These are phyloP conservation scores for Salvator merianae DNA, from an alignment of 2,113 vertebrate species.

Conservation along the genomic window DNA sequence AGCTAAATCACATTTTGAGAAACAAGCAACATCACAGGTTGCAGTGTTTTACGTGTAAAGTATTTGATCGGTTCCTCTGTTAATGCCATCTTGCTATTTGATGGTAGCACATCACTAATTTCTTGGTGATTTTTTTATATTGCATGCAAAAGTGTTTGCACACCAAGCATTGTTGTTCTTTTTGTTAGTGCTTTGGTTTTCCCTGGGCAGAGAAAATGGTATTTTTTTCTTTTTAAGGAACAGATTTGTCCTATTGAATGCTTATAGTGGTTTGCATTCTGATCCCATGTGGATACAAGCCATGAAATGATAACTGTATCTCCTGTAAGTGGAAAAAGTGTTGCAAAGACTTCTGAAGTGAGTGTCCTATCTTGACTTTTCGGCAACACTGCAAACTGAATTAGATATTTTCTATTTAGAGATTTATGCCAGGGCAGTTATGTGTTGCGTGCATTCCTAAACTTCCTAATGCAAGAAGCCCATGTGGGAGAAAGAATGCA, in stretches of 20 bases:
- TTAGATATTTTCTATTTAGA: neutral
- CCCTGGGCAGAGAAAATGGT: neutral
- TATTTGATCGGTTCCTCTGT: conserved; percentile 33
- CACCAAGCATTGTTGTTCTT: conserved; percentile 13
- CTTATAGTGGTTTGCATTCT: neutral
- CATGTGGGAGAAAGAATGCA: neutral
- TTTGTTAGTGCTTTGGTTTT: conserved; percentile 35
- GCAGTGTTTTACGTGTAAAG: neutral
- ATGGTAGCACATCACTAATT: conserved; percentile 29
- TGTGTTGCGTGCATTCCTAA: neutral
- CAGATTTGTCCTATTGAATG: neutral
- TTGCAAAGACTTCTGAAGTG: neutral
- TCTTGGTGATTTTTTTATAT: conserved; percentile 27
- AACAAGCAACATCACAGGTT: conserved; percentile 10
- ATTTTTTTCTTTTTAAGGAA: neutral
- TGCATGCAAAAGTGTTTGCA: neutral
- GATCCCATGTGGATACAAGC: conserved; percentile 7
- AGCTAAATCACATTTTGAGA: conserved; percentile 32
- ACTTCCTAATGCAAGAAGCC: neutral
- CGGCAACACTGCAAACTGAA: conserved; percentile 8
- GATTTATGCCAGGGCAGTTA: conserved; percentile 4
- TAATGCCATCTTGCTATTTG: conserved; percentile 32
- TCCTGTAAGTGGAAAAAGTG: neutral
- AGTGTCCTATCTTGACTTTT: conserved; percentile 8
- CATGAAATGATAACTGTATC: conserved; percentile 1